Evolutionary conservation across 2,888 invertebrate genomes (phyloP).

Genomic region (Beris morrisii): DNA sequence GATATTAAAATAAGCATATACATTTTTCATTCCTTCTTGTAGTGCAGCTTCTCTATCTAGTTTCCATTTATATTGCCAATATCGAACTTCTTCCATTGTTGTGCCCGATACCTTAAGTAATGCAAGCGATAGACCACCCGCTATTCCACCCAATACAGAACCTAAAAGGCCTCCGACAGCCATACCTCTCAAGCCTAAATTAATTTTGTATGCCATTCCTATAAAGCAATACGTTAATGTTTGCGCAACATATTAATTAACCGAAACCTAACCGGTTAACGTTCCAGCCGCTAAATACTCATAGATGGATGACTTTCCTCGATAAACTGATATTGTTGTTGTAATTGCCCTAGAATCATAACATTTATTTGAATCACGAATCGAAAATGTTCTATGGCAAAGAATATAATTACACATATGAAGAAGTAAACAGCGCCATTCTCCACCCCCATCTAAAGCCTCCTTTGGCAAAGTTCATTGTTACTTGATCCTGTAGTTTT

Average conservation of each 20-base stretch:
- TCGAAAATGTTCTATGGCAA: too few relatives aligned
- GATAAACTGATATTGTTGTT: slow-evolving; percentile 67
- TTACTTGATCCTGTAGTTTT: slow-evolving; percentile 71
- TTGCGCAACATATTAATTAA: too few relatives aligned
- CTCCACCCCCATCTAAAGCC: slow-evolving; percentile 71
- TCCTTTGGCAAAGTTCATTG: slow-evolving; percentile 70
- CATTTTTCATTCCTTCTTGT: slow-evolving; percentile 46
- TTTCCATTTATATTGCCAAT: slow-evolving; percentile 61
- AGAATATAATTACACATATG: slow-evolving; percentile 63
- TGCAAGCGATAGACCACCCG: slow-evolving; percentile 61
- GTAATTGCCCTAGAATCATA: slow-evolving; percentile 62
- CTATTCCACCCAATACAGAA: slow-evolving; percentile 62
- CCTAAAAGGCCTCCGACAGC: slow-evolving; percentile 70
- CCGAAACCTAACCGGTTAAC: slow-evolving; percentile 54
- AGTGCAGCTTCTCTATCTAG: slow-evolving; percentile 51
- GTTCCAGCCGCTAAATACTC: slow-evolving; percentile 70
- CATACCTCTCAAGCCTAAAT: slow-evolving; percentile 68
- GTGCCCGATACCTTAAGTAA: slow-evolving; percentile 63
- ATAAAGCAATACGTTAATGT: neutral
- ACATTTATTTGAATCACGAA: too few relatives aligned
- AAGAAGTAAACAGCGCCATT: slow-evolving; percentile 66
- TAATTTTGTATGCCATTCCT: slow-evolving; percentile 68
- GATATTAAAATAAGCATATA: slow-evolving; percentile 34
- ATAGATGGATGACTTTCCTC: slow-evolving; percentile 66
- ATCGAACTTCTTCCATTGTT: slow-evolving; percentile 66